phyloP scores from a whole-genome alignment of 2,113 vertebrate genomes.

The Muntiacus muntjak region DNA sequence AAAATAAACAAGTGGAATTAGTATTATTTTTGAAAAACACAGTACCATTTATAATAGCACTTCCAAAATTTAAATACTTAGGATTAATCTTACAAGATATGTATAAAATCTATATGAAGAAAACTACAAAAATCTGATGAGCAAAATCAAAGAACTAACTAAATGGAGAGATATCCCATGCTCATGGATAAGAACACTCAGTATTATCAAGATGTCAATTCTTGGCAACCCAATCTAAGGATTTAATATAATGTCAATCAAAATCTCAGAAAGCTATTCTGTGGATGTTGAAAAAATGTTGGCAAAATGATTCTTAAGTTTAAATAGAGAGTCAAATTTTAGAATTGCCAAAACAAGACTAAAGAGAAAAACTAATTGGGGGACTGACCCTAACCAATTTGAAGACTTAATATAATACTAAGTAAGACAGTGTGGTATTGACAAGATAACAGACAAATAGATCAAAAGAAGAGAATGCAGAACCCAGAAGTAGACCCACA shows the following conservation, averaged over 20 bases:
- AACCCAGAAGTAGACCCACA: background rate
- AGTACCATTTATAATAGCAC: background rate
- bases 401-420: background rate
- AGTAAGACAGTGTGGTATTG: background rate
- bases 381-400: background rate
- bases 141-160: background rate
- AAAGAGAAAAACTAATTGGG: background rate
- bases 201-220: background rate
- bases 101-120: background rate
- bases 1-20: background rate
- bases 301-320: background rate
- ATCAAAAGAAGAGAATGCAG: background rate
- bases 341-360: background rate
- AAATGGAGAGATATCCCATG: background rate
- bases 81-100: background rate
- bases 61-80: background rate
- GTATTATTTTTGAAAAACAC: background rate
- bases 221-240: background rate
- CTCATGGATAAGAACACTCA: background rate
- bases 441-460: background rate
- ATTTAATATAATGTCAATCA: background rate
- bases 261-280: background rate
- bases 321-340: background rate
- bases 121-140: background rate
- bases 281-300: background rate